Percentiles rank a stretch among this genome's conserved stretches.
Conservation (phyloP, 1,140 invertebrate genomes). For the Lordiphosa stackelbergi region DNA sequence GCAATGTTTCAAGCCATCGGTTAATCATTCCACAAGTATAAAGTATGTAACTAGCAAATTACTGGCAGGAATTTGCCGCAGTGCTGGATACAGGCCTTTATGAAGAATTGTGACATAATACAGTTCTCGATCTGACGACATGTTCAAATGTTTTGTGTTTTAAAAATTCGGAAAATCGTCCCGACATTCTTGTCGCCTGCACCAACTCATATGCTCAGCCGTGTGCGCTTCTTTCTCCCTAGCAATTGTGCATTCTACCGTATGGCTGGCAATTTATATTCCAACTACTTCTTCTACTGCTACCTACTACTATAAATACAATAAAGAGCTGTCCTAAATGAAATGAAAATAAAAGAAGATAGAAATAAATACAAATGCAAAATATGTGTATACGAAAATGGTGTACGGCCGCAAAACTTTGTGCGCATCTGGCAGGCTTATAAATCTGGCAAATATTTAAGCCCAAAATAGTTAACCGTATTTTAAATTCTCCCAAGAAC, state of each 20-base stretch:
- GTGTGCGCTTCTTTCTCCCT: conserved; percentile 32
- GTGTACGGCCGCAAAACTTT: conserved; percentile 38
- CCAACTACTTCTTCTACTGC: conserved; percentile 21
- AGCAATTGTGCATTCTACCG: conserved; percentile 49
- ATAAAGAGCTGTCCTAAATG: conserved; percentile 9
- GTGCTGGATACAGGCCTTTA: too few relatives aligned
- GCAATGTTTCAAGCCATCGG: too few relatives aligned
- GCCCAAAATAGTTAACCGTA: too few relatives aligned
- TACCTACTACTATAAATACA: background rate
- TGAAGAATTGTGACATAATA: too few relatives aligned
- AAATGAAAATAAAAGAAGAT: conserved; percentile 15
- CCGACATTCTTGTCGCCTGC: conserved; percentile 17
- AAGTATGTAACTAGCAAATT: too few relatives aligned
- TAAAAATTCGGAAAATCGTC: too few relatives aligned
- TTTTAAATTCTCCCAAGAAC: too few relatives aligned
- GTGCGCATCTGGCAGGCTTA: conserved; percentile 35
- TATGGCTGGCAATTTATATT: conserved; percentile 52
- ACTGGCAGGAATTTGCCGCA: too few relatives aligned
- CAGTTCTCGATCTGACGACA: too few relatives aligned
- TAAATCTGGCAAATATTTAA: conserved; percentile 44
- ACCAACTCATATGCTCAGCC: conserved; percentile 36
- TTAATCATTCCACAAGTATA: too few relatives aligned
- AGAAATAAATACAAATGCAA: conserved; percentile 26
- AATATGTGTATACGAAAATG: conserved; percentile 30
- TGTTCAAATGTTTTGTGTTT: too few relatives aligned